phyloP scores from a whole-genome alignment of 2,113 vertebrate species.

The Otocyon megalotis region DNA sequence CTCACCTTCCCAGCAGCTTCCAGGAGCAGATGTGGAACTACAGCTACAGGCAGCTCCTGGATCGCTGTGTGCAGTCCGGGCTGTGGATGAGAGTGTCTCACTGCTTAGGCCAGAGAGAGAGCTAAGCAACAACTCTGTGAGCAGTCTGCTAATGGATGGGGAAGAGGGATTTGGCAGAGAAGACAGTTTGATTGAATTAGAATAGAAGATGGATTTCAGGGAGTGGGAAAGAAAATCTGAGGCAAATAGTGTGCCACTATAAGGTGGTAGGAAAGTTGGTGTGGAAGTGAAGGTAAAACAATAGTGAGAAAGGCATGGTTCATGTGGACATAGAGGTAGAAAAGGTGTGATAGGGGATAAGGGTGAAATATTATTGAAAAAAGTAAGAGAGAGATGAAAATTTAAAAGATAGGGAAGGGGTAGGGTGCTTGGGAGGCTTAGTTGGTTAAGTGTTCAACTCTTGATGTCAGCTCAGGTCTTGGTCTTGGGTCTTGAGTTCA shows the following conservation, averaged over 20 bases:
- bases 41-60: conserved; percentile 86
- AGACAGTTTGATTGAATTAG: not conserved
- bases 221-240: not conserved
- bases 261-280: not conserved
- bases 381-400: not conserved
- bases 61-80: conserved; percentile 90
- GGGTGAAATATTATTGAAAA: not conserved
- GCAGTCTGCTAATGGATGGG: not conserved
- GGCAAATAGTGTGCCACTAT: not conserved
- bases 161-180: fast-evolving
- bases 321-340: not conserved
- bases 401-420: not conserved
- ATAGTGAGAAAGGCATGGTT: not conserved
- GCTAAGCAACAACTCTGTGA: conserved; percentile 84
- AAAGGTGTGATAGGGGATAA: not conserved
- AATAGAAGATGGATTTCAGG: not conserved
- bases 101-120: conserved; percentile 84
- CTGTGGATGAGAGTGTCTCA: conserved; percentile 87
- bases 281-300: not conserved
- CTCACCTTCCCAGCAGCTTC: conserved; percentile 84
- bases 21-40: conserved; percentile 87
- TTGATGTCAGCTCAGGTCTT: not conserved
- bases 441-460: not conserved
- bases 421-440: not conserved
- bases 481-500: not conserved